A percentile compares a stretch with the other conserved stretches of the same genome.
Conservation (phyloP, 2,888 invertebrate species). For the Melanotus villosus region DNA sequence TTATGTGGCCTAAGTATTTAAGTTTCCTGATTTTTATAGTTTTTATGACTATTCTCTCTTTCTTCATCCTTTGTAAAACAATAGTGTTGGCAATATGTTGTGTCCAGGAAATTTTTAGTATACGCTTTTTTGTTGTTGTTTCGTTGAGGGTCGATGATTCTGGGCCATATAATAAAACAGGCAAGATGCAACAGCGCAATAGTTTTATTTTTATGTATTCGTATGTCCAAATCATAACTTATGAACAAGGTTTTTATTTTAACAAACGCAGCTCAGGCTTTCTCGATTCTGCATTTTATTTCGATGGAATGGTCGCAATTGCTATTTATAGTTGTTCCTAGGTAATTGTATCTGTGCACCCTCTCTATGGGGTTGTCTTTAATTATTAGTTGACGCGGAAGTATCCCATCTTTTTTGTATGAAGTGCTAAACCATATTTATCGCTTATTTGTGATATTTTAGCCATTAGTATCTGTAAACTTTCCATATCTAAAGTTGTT, state of each 20-base stretch:
- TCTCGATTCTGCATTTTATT: background rate
- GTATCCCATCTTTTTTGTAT: conserved; percentile 1
- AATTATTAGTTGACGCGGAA: background rate
- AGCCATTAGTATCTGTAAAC: background rate
- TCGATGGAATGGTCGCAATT: background rate
- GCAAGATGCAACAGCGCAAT: background rate
- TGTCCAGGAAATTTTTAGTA: too few species aligned
- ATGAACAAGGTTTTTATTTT: too few species aligned
- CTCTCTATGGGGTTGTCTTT: background rate
- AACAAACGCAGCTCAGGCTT: too few species aligned
- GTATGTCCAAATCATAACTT: background rate
- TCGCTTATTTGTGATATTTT: conserved; percentile 2
- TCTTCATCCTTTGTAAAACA: background rate
- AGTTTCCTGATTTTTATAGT: background rate
- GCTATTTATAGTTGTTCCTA: background rate
- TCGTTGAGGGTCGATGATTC: too few species aligned
- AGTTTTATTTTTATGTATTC: background rate
- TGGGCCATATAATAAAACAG: background rate
- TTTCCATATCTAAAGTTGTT: conserved; percentile 5
- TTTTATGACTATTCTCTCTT: background rate
- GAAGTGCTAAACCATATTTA: background rate
- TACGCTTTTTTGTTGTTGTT: background rate
- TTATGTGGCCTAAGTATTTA: background rate
- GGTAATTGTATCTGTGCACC: background rate
- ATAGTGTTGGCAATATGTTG: too few species aligned